Percentiles rank a stretch among this genome's conserved stretches.
These are phyloP conservation scores for Micromesistius poutassou DNA, from an alignment of 2,797 vertebrate genomes.

Conservation along the genomic window DNA sequence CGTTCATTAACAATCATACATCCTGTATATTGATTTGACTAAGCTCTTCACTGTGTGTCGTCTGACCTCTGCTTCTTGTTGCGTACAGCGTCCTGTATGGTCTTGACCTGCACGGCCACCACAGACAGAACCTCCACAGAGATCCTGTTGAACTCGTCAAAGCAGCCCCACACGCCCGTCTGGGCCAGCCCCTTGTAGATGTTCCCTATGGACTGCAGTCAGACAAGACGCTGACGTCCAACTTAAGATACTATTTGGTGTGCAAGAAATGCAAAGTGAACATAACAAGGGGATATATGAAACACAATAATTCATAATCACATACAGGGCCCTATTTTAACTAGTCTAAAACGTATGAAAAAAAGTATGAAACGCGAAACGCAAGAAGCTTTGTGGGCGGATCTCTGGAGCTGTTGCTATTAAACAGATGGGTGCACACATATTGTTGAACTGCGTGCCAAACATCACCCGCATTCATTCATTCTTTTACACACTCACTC, in stretches of 20 bases:
- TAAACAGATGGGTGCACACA: too few relatives aligned
- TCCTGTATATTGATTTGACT: not conserved
- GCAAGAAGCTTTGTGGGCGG: too few relatives aligned
- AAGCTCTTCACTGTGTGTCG: not conserved
- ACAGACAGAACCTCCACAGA: slow-evolving; percentile 76
- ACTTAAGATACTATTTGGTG: not conserved
- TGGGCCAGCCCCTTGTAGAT: slow-evolving; percentile 79
- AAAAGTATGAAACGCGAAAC: too few relatives aligned
- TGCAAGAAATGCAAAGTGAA: not conserved
- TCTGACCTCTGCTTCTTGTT: slow-evolving; percentile 77
- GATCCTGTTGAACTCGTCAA: slow-evolving; percentile 78
- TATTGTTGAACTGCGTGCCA: too few relatives aligned
- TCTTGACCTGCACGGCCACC: slow-evolving; percentile 77
- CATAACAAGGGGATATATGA: too few relatives aligned
- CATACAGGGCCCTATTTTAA: too few relatives aligned
- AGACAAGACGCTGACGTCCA: not conserved
- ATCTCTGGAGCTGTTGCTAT: too few relatives aligned
- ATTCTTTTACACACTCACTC: too few relatives aligned
- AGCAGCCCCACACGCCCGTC: slow-evolving; percentile 74
- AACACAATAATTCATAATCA: too few relatives aligned
- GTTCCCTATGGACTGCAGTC: slow-evolving; percentile 71
- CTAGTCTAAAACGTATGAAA: too few relatives aligned
- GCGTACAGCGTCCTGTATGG: slow-evolving; percentile 72
- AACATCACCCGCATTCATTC: too few relatives aligned
- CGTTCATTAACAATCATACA: not conserved